Conservation (phyloP, 1,140 invertebrate genomes). For the Macrobrachium nipponense region DNA sequence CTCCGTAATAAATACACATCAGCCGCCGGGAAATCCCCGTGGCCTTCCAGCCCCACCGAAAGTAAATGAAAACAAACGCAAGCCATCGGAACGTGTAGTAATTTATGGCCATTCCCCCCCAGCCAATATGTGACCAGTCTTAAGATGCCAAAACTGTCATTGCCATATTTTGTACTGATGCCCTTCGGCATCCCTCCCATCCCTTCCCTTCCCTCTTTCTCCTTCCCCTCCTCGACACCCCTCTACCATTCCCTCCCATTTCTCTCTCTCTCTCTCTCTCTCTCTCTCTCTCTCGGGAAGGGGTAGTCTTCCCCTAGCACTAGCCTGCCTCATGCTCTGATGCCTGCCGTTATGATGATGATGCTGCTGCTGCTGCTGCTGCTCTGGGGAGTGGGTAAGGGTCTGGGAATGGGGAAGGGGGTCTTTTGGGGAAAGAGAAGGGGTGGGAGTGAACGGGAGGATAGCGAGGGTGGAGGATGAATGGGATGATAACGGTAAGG, state of each 20-base stretch:
- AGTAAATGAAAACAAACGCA: conserved; percentile 54
- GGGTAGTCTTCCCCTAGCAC: neutral
- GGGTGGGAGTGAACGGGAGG: neutral
- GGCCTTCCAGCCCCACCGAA: conserved; percentile 20
- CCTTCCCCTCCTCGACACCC: neutral
- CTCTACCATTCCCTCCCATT: conserved; percentile 15
- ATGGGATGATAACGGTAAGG: neutral
- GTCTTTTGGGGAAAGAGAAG: neutral
- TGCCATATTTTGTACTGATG: conserved; percentile 63
- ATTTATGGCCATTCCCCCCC: conserved; percentile 59
- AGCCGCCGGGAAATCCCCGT: conserved; percentile 19
- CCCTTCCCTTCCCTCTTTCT: neutral
- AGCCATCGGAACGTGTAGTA: conserved; percentile 42
- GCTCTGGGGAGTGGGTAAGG: neutral
- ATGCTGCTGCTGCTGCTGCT: neutral
- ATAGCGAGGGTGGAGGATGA: neutral
- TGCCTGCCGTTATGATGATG: neutral
- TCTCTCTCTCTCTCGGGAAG: neutral
- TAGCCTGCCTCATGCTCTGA: neutral
- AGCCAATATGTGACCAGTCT: conserved; percentile 63
- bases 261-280: conserved; percentile 18
- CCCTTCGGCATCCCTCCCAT: conserved; percentile 14
- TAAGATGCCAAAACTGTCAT: conserved; percentile 62
- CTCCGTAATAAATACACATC: conserved; percentile 28
- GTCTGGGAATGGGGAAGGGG: neutral